phyloP scores from a whole-genome alignment of 92 coral and sea anemone species.

The Bergia sp. region DNA sequence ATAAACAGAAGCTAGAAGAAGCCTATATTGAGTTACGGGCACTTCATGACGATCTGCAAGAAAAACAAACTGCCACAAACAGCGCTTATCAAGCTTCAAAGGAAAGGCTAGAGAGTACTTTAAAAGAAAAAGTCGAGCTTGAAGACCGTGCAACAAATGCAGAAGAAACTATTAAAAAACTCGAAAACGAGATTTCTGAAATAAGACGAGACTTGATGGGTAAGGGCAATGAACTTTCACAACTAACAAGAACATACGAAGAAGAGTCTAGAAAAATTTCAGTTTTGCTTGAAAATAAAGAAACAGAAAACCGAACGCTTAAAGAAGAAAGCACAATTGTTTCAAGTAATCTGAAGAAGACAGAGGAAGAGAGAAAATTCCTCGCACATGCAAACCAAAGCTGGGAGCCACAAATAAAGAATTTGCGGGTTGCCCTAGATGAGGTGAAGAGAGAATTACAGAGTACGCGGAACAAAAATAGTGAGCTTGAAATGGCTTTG shows the following conservation, averaged over 20 bases:
- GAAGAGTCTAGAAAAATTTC: constrained; percentile 63
- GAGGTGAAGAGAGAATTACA: constrained; percentile 62
- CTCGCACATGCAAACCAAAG: constrained; percentile 49
- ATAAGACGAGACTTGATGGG: constrained; percentile 51
- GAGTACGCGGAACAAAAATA: constrained; percentile 53
- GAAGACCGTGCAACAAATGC: constrained; percentile 62
- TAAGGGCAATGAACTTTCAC: constrained; percentile 63
- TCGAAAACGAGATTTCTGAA: constrained; percentile 61
- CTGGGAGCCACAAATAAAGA: constrained; percentile 56
- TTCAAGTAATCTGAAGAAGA: constrained; percentile 55
- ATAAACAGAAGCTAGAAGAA: constrained; percentile 67
- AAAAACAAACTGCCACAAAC: constrained; percentile 57
- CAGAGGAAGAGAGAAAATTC: constrained; percentile 49
- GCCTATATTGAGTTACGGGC: constrained; percentile 47
- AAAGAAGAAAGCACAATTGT: constrained; percentile 46
- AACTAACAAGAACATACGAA: constrained; percentile 61
- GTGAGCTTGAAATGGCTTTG: constrained; percentile 60
- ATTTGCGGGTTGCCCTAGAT: constrained; percentile 56
- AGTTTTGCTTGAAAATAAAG: constrained; percentile 63
- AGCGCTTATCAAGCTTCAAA: constrained; percentile 43
- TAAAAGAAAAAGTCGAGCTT: constrained; percentile 64
- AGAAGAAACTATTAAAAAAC: constrained; percentile 56
- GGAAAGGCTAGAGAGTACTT: constrained; percentile 40
- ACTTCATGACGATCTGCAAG: constrained; percentile 60
- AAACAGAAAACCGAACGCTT: constrained; percentile 55